Conservation (phyloP, 2,797 vertebrate genomes). For the Avahi laniger region DNA sequence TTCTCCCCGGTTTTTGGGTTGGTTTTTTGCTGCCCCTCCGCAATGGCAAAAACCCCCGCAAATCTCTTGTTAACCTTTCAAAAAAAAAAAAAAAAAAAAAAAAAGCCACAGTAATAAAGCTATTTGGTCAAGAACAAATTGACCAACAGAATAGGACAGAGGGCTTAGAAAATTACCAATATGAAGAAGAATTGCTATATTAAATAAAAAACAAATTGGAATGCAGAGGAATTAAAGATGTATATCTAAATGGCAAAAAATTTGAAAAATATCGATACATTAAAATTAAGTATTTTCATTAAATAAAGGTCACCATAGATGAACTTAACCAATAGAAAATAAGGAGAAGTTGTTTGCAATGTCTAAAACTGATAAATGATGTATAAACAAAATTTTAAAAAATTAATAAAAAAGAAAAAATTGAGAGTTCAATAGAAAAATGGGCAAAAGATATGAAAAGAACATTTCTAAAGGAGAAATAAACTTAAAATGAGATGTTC, state of each 20-base stretch:
- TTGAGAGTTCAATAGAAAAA: not conserved
- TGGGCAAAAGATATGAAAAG: not conserved
- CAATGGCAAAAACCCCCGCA: too few relatives aligned
- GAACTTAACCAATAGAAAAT: not conserved
- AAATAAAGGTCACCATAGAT: not conserved
- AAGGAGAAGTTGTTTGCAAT: not conserved
- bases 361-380: not conserved
- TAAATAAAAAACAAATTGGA: not conserved
- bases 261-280: not conserved
- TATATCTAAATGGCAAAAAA: not conserved
- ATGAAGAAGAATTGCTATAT: not conserved
- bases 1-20: too few relatives aligned
- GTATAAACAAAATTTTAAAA: not conserved
- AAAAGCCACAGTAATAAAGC: not conserved
- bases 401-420: constrained; percentile 20
- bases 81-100: too few relatives aligned
- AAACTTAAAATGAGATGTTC: not conserved
- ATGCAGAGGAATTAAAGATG: not conserved
- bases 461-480: not conserved
- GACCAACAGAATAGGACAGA: not conserved
- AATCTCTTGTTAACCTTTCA: too few relatives aligned
- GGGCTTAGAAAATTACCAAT: not conserved
- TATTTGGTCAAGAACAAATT: not conserved
- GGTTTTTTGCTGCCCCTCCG: too few relatives aligned
- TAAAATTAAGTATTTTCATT: not conserved